Evolutionary conservation across 2,797 vertebrate genomes (phyloP).

Genomic region (Coilia nasus): DNA sequence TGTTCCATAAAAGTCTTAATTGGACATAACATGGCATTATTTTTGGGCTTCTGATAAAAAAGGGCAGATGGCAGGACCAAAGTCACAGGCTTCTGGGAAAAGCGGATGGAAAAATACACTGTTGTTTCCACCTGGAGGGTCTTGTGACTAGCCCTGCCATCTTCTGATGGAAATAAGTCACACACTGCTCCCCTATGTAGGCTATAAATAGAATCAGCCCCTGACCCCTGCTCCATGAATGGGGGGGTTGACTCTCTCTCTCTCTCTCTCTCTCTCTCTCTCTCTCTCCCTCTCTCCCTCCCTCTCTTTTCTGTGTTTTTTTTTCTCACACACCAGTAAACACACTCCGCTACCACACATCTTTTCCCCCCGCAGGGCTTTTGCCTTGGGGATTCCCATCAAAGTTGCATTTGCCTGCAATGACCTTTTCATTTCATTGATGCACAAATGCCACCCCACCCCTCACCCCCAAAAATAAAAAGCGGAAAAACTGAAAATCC

Average conservation of each 20-base stretch:
- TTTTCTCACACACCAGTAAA: neutral
- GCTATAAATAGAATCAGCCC: conserved; percentile 28
- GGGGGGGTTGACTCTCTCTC: conserved; percentile 20
- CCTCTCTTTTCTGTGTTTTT: neutral
- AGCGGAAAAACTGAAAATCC: neutral
- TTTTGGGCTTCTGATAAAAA: neutral
- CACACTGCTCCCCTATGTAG: conserved; percentile 23
- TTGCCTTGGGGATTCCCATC: conserved; percentile 18
- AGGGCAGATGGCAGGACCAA: neutral
- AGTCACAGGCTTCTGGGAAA: neutral
- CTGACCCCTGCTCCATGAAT: conserved; percentile 17
- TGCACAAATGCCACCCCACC: neutral
- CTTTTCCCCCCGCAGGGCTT: neutral
- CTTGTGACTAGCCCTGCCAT: conserved; percentile 30
- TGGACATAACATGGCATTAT: neutral
- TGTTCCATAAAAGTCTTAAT: neutral
- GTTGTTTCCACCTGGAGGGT: conserved; percentile 30
- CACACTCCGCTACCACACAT: neutral
- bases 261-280: neutral
- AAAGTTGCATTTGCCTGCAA: conserved; percentile 27
- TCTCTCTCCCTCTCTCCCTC: neutral
- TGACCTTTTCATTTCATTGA: conserved; percentile 21
- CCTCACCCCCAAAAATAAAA: too few species aligned
- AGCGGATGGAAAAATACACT: neutral
- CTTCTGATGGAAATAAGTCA: conserved; percentile 24